Evolutionary conservation across 2,888 invertebrate species (phyloP).

Genomic region (Clepsis dumicolana): DNA sequence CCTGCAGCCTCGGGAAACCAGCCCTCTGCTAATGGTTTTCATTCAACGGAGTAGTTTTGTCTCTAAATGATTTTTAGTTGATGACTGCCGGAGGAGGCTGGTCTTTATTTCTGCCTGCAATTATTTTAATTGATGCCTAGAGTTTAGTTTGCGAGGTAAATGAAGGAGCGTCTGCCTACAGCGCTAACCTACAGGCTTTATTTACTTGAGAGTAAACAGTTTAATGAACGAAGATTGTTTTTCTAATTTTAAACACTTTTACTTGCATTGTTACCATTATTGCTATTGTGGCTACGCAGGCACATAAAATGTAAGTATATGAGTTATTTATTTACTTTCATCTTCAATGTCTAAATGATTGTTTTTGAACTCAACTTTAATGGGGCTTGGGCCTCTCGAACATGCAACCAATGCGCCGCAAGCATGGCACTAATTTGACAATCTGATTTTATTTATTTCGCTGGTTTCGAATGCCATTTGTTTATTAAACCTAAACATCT

Average conservation of each 20-base stretch:
- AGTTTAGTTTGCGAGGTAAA: constrained; percentile 31
- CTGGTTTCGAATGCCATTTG: no score
- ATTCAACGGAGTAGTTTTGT: constrained; percentile 38
- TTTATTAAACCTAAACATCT: no score
- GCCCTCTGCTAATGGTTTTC: constrained; percentile 39
- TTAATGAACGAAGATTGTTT: not conserved
- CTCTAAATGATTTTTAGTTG: constrained; percentile 33
- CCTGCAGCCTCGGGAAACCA: constrained; percentile 26
- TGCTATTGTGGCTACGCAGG: not conserved
- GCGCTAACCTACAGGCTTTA: not conserved
- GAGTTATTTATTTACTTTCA: not conserved
- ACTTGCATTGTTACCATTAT: not conserved
- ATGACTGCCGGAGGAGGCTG: constrained; percentile 17
- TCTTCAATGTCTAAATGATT: no score
- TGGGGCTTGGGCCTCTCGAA: no score
- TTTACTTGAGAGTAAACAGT: not conserved
- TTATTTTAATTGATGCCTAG: constrained; percentile 40
- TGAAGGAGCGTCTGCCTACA: not conserved
- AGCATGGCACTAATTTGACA: no score
- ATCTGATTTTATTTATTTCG: no score
- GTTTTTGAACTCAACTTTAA: no score
- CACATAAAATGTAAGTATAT: not conserved
- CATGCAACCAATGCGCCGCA: no score
- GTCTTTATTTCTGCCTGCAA: constrained; percentile 23
- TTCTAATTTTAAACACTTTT: not conserved